Evolutionary conservation across 2,113 vertebrate species (phyloP), one percentile per base, ranked within the genome.

Genomic region (Sprattus sprattus): DNA sequence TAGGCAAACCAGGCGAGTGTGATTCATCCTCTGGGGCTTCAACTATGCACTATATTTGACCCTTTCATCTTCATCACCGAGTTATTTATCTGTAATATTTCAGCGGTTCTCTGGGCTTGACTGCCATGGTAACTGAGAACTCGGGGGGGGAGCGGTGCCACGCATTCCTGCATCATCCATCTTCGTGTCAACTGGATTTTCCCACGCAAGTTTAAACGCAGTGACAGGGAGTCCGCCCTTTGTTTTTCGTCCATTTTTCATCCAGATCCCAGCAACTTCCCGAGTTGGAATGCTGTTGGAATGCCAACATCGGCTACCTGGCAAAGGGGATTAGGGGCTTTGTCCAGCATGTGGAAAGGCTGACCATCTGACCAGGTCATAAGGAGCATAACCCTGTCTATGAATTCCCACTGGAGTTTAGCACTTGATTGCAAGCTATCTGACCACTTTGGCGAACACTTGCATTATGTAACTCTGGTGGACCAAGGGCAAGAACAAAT

Each of bases 201-300:
- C 94, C 93, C 94, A 94, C 92, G 94, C 92, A 92, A 94, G 91
- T 92, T 91, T 93, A 94, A 93, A 94, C 92, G 92, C 92, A 91
- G 91, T 93, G 93, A 94, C 93, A 94, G 92, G 93, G 94, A 93
- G 93, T 92, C 88, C 88, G 91, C 86, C 94, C 93, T 94, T 94
- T 75, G 67, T 93, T 94, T 93, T 92, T 28, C 89, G 86, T 91
- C 91, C 93, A 93, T 93, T 93, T 93, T 93, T 93, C 92, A 91
- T 50, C 91, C 92, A 91, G 90, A 94, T 93, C 92, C 92, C 90
- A 89, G 93, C 93, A 94, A 93, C 93, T 94, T 93, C 93, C 90
- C 90, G 80, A 91, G 88, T 91, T 93, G 94, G 94, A 94, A 94
- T 95, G 93, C 91, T 91, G 87, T 89, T 91, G 92, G 93, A 94